Base-by-base conservation (phyloP, 1,140 invertebrate genomes). In the Zaprionus ghesquierei region DNA sequence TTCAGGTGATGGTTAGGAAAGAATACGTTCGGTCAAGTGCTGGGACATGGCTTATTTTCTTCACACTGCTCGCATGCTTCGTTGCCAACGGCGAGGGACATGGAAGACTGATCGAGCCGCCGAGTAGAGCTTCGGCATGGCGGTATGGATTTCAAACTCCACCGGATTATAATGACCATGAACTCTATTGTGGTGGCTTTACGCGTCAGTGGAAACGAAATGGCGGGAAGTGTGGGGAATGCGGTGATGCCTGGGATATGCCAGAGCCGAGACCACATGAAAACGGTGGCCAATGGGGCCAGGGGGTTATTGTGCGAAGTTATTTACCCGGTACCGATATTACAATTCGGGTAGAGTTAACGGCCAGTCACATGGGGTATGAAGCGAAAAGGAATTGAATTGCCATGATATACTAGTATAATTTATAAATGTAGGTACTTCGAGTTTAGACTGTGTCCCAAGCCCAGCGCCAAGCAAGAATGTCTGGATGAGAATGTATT, bases 101-200 rank as follows among this genome's bases (percentile, higher is more conserved):
- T 92, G 97, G 97, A 35, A 93, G 96, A 77, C 93, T 98, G 20
- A 95, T 97, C 12, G 96, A 98, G 75, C 97, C 97, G 0, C 96
- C 97, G 0, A 96, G 96, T 15, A 93, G 97, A 65, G 96, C 96
- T 5, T 96, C 96, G 0, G 93, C 94, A 20, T 95, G 94, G 94
- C 93, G 96, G 35, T 95, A 94, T 81, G 95, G 96, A 27, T 97
- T 95, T 91, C 92, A 94, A 64, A 96, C 96, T 3, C 94, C 95
- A 3, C 93, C 94, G 46, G 96, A 97, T 90, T 98, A 98, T 92
- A 97, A 98, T 85, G 97, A 98, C 89, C 96, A 98, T 89, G 96
- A 98, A 90, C 93, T 96, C 2, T 98, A 96, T 92, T 98, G 97
- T 90, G 97, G 97, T 2, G 97, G 97, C 3, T 97, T 97, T 81